A percentile compares a stretch with the other conserved stretches of the same genome.
Evolutionary conservation across 2,113 vertebrate genomes (phyloP).

Genomic region (Sciurus niger): DNA sequence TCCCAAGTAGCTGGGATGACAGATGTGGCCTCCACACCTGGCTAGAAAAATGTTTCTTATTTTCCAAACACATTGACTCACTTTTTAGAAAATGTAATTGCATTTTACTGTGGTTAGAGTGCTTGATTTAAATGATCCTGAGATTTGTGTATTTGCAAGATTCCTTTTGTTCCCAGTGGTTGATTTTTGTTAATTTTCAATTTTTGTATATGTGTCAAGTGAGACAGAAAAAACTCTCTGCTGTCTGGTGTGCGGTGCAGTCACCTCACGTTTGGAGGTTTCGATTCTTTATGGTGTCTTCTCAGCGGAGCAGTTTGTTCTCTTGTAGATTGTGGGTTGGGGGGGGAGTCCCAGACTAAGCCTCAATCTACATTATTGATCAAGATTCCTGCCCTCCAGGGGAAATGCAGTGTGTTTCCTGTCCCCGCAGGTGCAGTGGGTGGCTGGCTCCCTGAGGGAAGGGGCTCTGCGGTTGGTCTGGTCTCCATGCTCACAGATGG

Average conservation of each 20-base stretch:
- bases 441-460: background rate
- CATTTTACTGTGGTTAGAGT: background rate
- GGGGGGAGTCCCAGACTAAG: background rate
- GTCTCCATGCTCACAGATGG: background rate
- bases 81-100: background rate
- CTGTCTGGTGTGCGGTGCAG: background rate
- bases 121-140: background rate
- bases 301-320: background rate
- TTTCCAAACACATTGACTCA: background rate
- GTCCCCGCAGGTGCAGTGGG: background rate
- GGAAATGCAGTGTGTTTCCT: background rate
- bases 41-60: background rate
- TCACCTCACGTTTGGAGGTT: background rate
- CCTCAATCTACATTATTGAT: background rate
- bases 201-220: background rate
- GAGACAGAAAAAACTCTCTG: background rate
- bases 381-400: background rate
- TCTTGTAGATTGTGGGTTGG: background rate
- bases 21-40: too few species aligned
- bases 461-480: background rate
- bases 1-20: too few species aligned
- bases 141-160: background rate
- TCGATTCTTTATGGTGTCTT: background rate
- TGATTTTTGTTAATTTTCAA: background rate
- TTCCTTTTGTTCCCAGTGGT: background rate